Evolutionary conservation across 1,140 invertebrate genomes (phyloP).

Genomic region (Heliothis subflexa): DNA sequence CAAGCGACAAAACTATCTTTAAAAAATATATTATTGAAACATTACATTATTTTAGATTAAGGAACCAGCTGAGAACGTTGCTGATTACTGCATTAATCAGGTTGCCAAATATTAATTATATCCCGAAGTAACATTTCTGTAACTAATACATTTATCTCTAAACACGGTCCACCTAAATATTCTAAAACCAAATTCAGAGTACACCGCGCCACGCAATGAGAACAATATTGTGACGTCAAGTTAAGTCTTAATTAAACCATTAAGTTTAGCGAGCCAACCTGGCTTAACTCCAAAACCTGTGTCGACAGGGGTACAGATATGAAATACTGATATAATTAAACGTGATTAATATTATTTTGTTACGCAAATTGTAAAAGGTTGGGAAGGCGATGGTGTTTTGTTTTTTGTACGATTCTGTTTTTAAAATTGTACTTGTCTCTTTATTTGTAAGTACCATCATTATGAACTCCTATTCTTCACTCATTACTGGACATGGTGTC

Average conservation of each 20-base stretch:
- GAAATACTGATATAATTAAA: slow-evolving; percentile 59
- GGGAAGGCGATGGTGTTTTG: background rate
- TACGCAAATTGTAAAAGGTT: slow-evolving; percentile 5
- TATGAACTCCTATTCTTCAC: too few relatives aligned
- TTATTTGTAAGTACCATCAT: background rate
- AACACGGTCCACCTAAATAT: background rate
- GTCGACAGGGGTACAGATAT: slow-evolving; percentile 61
- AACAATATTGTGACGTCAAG: slow-evolving; percentile 63
- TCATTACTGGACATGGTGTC: too few relatives aligned
- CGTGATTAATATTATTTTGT: slow-evolving; percentile 41
- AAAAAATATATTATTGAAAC: too few relatives aligned
- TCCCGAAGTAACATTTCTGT: background rate
- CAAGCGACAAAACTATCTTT: too few relatives aligned
- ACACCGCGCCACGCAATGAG: slow-evolving; percentile 56
- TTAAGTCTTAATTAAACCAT: slow-evolving; percentile 70
- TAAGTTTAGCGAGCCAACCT: slow-evolving; percentile 67
- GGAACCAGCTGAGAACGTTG: too few relatives aligned
- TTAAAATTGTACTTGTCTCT: background rate
- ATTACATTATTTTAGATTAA: too few relatives aligned
- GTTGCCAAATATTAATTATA: too few relatives aligned
- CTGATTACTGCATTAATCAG: too few relatives aligned
- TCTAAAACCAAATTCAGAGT: slow-evolving; percentile 23
- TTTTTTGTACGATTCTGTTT: background rate
- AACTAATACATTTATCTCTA: slow-evolving; percentile 20
- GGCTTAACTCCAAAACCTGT: slow-evolving; percentile 70